These are phyloP conservation scores for Drosophila emarginata DNA, from an alignment of 2,888 invertebrate genomes.

Conservation along the genomic window DNA sequence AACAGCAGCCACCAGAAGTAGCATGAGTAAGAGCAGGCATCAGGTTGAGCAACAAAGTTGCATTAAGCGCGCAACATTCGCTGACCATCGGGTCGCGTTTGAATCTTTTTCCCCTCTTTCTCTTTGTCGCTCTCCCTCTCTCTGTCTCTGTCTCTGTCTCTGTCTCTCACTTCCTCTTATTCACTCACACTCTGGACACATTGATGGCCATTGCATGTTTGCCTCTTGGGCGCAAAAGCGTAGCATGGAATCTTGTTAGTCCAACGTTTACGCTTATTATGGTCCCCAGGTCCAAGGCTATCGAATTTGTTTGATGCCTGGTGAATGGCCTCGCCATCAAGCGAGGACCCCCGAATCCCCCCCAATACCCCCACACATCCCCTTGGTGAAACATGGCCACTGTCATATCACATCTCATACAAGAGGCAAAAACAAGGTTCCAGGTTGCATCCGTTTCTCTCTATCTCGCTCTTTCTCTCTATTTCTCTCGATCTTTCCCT, in stretches of 20 bases:
- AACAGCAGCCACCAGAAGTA: constrained; percentile 14
- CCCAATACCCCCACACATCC: neutral
- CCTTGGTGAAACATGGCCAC: neutral
- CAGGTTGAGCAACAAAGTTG: constrained; percentile 70
- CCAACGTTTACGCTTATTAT: constrained; percentile 80
- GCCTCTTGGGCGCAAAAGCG: constrained; percentile 74
- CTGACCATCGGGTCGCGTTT: constrained; percentile 57
- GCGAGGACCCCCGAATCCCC: neutral
- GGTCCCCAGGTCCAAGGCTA: constrained; percentile 61
- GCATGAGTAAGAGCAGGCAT: constrained; percentile 30
- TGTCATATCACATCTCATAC: constrained; percentile 1
- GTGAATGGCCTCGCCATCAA: constrained; percentile 9
- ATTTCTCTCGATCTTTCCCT: neutral
- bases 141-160: neutral
- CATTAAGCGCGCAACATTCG: constrained; percentile 71
- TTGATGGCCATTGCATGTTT: constrained; percentile 78
- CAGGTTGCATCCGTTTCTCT: constrained; percentile 3
- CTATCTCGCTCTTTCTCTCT: neutral
- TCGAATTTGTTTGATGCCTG: constrained; percentile 77
- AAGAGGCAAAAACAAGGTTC: constrained; percentile 12
- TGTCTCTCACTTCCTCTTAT: neutral
- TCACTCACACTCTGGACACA: constrained; percentile 24
- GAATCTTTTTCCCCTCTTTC: neutral
- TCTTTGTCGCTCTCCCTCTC: neutral
- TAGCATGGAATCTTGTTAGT: constrained; percentile 78